Evolutionary conservation across 2,797 vertebrate species (phyloP), one percentile per base, ranked within the genome.

Genomic region (Catharus ustulatus): DNA sequence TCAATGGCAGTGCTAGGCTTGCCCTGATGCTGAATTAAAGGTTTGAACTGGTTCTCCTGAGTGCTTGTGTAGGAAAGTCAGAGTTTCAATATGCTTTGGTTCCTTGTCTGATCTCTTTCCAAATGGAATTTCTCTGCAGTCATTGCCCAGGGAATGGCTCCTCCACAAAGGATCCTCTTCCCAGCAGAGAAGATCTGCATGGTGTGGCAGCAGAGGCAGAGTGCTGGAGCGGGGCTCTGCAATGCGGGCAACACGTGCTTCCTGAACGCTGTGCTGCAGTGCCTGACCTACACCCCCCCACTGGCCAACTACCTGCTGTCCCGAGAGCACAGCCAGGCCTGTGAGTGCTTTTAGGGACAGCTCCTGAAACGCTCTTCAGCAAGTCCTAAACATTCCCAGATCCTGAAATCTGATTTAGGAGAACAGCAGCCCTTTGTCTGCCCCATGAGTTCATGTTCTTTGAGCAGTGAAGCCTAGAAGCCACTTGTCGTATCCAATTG

Each of bases 181-280:
- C 97, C 98, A 30, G 97, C 97, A 2, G 98, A 99, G 91, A 98
- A 98, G 81, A 98, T 99, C 66, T 98, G 94, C 94, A 97, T 99
- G 54, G 98, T 98, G 84, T 99, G 99, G 99, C 98, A 98, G 32
- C 98, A 99, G 88, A 95, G 97, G 29, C 98, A 98, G 21, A 97
- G 98, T 57, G 98, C 98, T 54, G 99, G 99, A 95, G 98, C 98
- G 5, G 99, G 99, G 73, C 98, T 99, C 90, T 98, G 98, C 95
- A 99, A 99, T 85, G 96, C 99, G 95, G 99, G 99, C 95, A 99
- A 99, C 93, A 99, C 98, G 11, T 99, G 99, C 90, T 99, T 99
- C 96, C 97, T 99, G 73, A 99, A 99, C 89, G 98, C 99, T 9
- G 98, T 98, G 12, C 96, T 99, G 93, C 99, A 99, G 97, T 99